A percentile compares a stretch with the other conserved stretches of the same genome.
These are phyloP conservation scores for Mallateleia sp. DNA, from an alignment of 2,888 invertebrate species.

Conservation along the genomic window DNA sequence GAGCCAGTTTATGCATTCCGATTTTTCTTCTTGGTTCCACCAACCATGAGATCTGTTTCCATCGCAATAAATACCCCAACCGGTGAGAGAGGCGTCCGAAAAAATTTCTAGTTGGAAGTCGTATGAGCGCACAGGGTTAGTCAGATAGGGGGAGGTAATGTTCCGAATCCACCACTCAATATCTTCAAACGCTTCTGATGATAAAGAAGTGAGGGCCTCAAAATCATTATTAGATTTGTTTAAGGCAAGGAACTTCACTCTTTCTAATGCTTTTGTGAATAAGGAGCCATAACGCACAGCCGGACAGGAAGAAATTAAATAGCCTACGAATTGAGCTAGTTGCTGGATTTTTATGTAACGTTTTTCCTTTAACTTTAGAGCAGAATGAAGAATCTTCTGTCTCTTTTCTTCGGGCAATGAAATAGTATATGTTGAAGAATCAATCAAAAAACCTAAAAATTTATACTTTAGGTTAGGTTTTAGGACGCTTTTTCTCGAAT, in stretches of 20 bases:
- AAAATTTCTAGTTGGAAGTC: neutral
- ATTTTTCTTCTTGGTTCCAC: constrained; percentile 24
- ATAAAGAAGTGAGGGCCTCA: neutral
- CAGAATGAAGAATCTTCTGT: constrained; percentile 23
- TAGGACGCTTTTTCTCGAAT: constrained; percentile 43
- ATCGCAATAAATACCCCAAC: constrained; percentile 20
- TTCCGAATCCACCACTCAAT: too few species aligned
- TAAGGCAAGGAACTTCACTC: neutral
- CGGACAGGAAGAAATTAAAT: constrained; percentile 24
- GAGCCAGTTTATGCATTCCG: neutral
- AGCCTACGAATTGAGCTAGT: constrained; percentile 41
- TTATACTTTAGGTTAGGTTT: constrained; percentile 24
- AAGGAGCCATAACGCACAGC: neutral
- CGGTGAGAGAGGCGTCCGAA: constrained; percentile 34
- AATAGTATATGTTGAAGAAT: constrained; percentile 42
- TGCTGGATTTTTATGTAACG: constrained; percentile 12
- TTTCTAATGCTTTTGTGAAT: neutral
- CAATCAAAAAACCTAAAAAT: constrained; percentile 56
- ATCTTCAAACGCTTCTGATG: neutral
- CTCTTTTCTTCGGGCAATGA: constrained; percentile 57
- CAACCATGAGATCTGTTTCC: constrained; percentile 21
- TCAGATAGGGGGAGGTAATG: too few species aligned
- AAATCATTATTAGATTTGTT: neutral
- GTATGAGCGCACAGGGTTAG: too few species aligned
- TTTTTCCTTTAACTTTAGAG: neutral